phyloP scores from a whole-genome alignment of 2,888 invertebrate species.

The Trissolcus japonicus region DNA sequence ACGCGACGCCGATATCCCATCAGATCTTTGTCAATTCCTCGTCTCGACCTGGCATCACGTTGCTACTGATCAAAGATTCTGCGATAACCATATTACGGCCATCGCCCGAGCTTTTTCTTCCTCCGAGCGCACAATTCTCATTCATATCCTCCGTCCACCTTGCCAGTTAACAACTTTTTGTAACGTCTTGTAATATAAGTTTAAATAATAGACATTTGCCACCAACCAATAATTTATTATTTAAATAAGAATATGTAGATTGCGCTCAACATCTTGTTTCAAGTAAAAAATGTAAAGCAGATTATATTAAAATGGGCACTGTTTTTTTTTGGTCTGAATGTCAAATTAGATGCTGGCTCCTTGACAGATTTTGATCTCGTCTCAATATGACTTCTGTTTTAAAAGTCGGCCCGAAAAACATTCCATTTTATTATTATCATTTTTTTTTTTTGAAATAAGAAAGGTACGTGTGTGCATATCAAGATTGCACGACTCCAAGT shows the following conservation, averaged over 20 bases:
- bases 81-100: slow-evolving; percentile 26
- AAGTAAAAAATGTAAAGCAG: too few species aligned
- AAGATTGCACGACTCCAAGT: slow-evolving; percentile 39
- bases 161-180: slow-evolving; percentile 3
- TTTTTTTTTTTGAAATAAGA: slow-evolving; percentile 40
- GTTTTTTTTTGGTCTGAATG: slow-evolving; percentile 14
- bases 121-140: slow-evolving; percentile 26
- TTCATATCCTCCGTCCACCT: slow-evolving; percentile 23
- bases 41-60: slow-evolving; percentile 25
- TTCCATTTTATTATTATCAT: slow-evolving; percentile 45
- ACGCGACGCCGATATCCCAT: slow-evolving; percentile 49
- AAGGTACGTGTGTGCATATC: slow-evolving; percentile 26
- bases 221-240: too few species aligned
- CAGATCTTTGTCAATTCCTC: slow-evolving; percentile 50
- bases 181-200: too few species aligned
- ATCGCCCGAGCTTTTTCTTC: slow-evolving; percentile 12
- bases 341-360: slow-evolving; percentile 25
- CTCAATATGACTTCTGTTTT: slow-evolving; percentile 19
- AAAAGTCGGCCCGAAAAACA: slow-evolving; percentile 30
- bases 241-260: too few species aligned
- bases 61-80: slow-evolving; percentile 32
- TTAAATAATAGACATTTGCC: too few species aligned
- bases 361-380: slow-evolving; percentile 34
- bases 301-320: neutral
- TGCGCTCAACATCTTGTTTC: too few species aligned